Base-by-base conservation (phyloP, 2,888 invertebrate genomes). In the Trachelus tabidus region DNA sequence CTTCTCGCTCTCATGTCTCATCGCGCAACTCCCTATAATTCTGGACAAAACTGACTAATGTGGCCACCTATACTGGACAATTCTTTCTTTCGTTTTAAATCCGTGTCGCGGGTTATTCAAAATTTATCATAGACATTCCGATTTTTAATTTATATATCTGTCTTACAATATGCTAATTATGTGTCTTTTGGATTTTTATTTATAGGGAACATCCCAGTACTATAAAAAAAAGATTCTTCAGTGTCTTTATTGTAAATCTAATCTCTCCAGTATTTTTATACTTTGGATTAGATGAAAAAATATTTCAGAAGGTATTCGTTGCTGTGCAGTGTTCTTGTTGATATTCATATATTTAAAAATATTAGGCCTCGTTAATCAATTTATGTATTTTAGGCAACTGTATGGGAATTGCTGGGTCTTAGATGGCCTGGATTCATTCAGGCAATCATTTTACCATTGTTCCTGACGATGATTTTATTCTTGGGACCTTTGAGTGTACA, bases 151-250 rank as follows among this genome's bases (percentile, higher is more conserved):
- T 56, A 56, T 56, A 23, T 9, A 15, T 9, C 3, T 35, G 6
- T 40, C 40, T 15, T 9, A 9, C 9, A 9, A 2, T 56, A 56
- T 9, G 23, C 56, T 56, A 23, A 56, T 23, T 56, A 1, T 15
- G 40, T 40, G 56, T 9, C 9, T 56, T 23, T 56, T 23, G 9
- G 23, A 56, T 23, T 56, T 23, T 56, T 3, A 56, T 56, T 93
- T 94, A 83, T 92, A 97, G 98, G 88, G 96, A 98, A 90, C 97
- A 98, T 92, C 97, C 98, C 23, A 94, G 95, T 12, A 97, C 96
- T 9, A 97, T 98, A 84, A 97, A 97, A 91, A 94, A 94, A 89
- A 94, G 98, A 89, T 98, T 98, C 90, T 93, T 96, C 84, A 97
- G 98, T 92, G 97, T 97, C 12, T 94, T 95, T 83, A 92, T 96